Conservation (phyloP, 2,113 vertebrate genomes). For the Okapia johnstoni region DNA sequence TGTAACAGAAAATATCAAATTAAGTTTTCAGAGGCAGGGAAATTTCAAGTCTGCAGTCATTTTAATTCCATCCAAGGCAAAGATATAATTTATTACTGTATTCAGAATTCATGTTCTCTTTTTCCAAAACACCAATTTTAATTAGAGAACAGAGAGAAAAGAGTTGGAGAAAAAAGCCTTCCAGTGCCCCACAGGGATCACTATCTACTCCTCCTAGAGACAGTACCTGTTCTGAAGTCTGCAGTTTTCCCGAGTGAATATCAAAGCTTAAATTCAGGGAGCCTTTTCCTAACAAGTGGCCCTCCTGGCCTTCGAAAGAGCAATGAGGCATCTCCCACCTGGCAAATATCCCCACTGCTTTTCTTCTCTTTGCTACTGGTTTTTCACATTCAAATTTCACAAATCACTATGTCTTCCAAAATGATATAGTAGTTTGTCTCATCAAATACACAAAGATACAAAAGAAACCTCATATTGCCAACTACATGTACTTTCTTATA, state of each 20-base stretch:
- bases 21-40: conserved; percentile 72
- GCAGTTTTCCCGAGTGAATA: not conserved
- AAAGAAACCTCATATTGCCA: conserved; percentile 31
- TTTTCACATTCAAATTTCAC: conserved; percentile 45
- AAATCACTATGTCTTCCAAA: conserved; percentile 36
- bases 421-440: conserved; percentile 35
- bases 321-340: not conserved
- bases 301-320: not conserved
- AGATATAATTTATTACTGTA: conserved; percentile 56
- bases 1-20: conserved; percentile 77
- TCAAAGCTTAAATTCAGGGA: not conserved
- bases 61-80: conserved; percentile 67
- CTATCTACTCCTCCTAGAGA: not conserved
- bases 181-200: not conserved
- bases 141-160: conserved; percentile 64
- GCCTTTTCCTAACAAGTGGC: not conserved
- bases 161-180: not conserved
- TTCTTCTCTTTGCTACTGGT: not conserved
- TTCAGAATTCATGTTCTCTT: conserved; percentile 68
- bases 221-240: not conserved
- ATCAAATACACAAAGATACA: conserved; percentile 1
- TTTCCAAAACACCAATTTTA: conserved; percentile 73
- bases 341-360: not conserved
- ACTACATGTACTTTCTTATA: conserved; percentile 46
- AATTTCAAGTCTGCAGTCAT: conserved; percentile 72